Conservation (phyloP, 2,797 vertebrate species). For the Platalea minor region DNA sequence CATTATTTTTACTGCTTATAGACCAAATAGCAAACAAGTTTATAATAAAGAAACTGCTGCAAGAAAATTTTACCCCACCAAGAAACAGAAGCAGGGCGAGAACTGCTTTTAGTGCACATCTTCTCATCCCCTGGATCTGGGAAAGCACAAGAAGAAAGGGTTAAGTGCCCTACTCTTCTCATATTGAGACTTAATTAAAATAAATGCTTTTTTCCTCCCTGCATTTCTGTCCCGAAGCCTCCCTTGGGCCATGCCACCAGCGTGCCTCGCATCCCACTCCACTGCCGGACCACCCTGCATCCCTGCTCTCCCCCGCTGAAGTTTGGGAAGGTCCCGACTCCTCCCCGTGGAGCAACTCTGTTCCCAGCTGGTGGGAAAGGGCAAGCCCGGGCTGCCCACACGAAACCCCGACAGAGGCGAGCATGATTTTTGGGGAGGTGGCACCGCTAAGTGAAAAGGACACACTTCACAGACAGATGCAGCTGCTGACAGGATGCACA, state of each 20-base stretch:
- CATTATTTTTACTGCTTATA: slow-evolving; percentile 26
- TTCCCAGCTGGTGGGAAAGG: background rate
- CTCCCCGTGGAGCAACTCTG: background rate
- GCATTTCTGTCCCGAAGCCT: background rate
- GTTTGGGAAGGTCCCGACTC: background rate
- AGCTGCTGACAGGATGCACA: fast-evolving
- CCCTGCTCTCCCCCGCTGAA: fast-evolving
- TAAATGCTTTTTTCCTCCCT: background rate
- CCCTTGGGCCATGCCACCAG: background rate
- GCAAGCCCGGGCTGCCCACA: background rate
- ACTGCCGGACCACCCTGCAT: fast-evolving
- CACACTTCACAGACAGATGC: background rate
- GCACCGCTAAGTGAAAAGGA: background rate
- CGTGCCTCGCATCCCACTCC: background rate
- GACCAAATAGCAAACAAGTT: background rate
- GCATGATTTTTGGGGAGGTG: background rate
- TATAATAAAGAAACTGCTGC: background rate
- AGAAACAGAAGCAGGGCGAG: fast-evolving
- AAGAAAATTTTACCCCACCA: background rate
- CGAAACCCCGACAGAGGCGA: background rate
- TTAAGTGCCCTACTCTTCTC: background rate
- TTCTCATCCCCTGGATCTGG: background rate
- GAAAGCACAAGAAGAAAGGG: background rate
- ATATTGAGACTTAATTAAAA: background rate
- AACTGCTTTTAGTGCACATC: background rate